Base-by-base conservation (phyloP, 1,140 invertebrate genomes). In the Neodiprion fabricii region DNA sequence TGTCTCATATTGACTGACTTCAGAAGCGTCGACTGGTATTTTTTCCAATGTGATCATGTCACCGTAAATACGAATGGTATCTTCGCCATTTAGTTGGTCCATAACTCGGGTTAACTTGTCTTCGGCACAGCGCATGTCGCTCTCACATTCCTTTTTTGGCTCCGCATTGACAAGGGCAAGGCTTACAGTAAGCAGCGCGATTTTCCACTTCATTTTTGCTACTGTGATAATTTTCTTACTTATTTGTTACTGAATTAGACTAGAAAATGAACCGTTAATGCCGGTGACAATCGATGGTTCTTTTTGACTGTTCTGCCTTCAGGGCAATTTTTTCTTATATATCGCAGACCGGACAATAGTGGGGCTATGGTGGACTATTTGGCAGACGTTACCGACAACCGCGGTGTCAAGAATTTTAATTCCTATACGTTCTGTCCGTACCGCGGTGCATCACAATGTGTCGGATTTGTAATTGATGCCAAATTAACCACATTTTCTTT, bases 341-440 rank as follows among this genome's bases (percentile, higher is more conserved):
- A 88, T 84, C 77, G 70, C 70, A 48, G 72, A 77, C 48, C 49
- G 76, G 40, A 17, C 23, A 50, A 74, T 83, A 81, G 85, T 85
- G 85, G 84, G 84, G 84, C 72, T 74, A 48, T 53, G 40, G 75
- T 87, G 85, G 86, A 84, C 86, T 80, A 87, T 88, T 88, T 88
- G 87, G 87, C 87, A 87, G 84, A 80, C 82, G 74, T 76, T 79
- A 79, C 79, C 76, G 76, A 79, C 76, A 70, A 76, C 76, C 78
- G 79, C 50, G 70, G 72, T 79, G 86, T 81, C 76, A 53, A 66
- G 87, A 88, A 88, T 88, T 84, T 87, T 82, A 88, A 88, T 87
- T 83, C 50, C 71, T 70, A 61, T 61, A 17, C 69, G 77, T 72
- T 80, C 77, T 67, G 61, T 8, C 73, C 28, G 40, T 67, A 71